Conservation (phyloP, 2,113 vertebrate genomes). For the Chiloscyllium plagiosum region DNA sequence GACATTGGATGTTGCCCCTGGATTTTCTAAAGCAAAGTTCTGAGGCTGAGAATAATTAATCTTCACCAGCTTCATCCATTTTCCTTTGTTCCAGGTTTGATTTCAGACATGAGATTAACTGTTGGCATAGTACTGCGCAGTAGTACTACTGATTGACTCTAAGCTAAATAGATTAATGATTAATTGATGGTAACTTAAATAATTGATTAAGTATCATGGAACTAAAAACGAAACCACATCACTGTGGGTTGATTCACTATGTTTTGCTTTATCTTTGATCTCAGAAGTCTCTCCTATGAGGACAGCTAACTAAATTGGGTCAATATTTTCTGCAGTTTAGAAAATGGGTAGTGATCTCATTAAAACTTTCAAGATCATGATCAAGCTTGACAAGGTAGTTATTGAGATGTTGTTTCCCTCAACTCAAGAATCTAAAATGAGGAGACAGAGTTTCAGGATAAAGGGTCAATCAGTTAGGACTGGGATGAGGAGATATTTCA, state of each 20-base stretch:
- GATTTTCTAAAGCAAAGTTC: not conserved
- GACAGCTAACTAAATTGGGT: not conserved
- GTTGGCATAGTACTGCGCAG: not conserved
- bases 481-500: too few species aligned
- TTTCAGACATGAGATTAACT: not conserved
- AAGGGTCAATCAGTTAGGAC: too few species aligned
- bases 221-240: not conserved
- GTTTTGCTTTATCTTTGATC: not conserved
- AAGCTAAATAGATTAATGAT: not conserved
- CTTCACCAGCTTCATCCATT: not conserved
- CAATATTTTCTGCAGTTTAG: not conserved
- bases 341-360: not conserved
- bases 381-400: not conserved
- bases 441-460: too few species aligned
- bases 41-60: not conserved
- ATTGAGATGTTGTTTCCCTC: not conserved
- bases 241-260: not conserved
- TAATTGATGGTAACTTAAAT: conserved; percentile 2
- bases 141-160: not conserved
- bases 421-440: too few species aligned
- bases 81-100: not conserved
- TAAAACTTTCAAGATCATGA: not conserved
- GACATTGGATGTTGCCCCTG: too few species aligned
- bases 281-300: not conserved
- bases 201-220: not conserved